A percentile compares a stretch with the other conserved stretches of the same genome.
phyloP scores from a whole-genome alignment of 2,888 invertebrate genomes.

The Drosophila bunnanda region DNA sequence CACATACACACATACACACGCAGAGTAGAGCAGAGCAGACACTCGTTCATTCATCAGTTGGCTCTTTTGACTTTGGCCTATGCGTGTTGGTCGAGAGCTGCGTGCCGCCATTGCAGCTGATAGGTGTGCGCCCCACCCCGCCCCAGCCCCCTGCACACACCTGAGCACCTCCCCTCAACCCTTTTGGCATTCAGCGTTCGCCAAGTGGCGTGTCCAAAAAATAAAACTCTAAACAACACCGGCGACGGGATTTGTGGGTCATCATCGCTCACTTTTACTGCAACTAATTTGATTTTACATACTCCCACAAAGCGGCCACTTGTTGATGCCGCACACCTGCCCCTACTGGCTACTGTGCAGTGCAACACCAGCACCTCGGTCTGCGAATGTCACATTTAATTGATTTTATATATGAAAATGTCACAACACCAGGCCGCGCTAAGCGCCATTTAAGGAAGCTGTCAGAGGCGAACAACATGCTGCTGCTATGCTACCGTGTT shows the following conservation, averaged over 20 bases:
- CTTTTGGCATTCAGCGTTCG: slow-evolving; percentile 60
- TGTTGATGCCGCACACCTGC: slow-evolving; percentile 13
- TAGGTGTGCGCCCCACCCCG: slow-evolving; percentile 17
- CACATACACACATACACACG: slow-evolving; percentile 29
- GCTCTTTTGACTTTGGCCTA: slow-evolving; percentile 56
- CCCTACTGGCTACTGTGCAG: background rate
- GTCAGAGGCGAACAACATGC: slow-evolving; percentile 56
- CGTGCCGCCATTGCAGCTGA: slow-evolving; percentile 63
- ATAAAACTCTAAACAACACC: slow-evolving; percentile 38
- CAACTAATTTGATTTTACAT: slow-evolving; percentile 47
- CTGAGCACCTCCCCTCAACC: slow-evolving; percentile 16
- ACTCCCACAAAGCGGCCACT: slow-evolving; percentile 26
- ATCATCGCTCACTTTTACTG: slow-evolving; percentile 69
- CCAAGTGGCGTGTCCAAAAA: slow-evolving; percentile 74
- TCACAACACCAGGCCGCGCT: slow-evolving; percentile 61
- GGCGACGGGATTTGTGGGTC: slow-evolving; percentile 58
- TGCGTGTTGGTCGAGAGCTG: slow-evolving; percentile 66
- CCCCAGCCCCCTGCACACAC: background rate
- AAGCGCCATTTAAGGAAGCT: slow-evolving; percentile 81
- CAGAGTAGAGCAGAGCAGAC: slow-evolving; percentile 49
- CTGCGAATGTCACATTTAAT: slow-evolving; percentile 69
- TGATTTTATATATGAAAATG: slow-evolving; percentile 68
- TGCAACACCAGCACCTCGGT: background rate
- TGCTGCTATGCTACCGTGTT: slow-evolving; percentile 53
- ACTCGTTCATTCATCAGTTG: slow-evolving; percentile 61